phyloP scores from a whole-genome alignment of 2,888 invertebrate genomes.

The Rhingia rostrata region DNA sequence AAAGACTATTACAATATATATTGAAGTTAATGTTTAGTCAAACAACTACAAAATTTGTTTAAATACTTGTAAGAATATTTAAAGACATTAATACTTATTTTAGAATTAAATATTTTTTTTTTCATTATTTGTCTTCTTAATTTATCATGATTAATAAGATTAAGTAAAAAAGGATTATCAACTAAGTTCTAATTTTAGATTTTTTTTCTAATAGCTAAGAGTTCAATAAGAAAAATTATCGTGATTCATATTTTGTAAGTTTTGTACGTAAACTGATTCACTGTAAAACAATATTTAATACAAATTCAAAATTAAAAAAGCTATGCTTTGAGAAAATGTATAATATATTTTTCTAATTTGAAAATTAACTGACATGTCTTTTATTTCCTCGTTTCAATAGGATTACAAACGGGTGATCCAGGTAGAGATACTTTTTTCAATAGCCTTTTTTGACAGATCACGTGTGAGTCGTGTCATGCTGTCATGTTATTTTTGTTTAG shows the following conservation, averaged over 20 bases:
- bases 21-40: neutral
- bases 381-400: neutral
- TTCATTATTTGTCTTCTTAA: constrained; percentile 64
- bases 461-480: no score
- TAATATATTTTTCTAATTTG: constrained; percentile 65
- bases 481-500: no score
- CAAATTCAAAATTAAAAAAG: constrained; percentile 27
- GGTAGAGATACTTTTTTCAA: no score
- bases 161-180: constrained; percentile 41
- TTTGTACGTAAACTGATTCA: constrained; percentile 62
- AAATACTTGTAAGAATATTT: constrained; percentile 23
- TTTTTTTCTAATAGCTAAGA: constrained; percentile 8
- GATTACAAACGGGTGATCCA: no score
- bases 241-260: constrained; percentile 69
- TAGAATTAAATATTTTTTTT: constrained; percentile 19
- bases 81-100: constrained; percentile 16
- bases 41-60: neutral
- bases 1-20: constrained; percentile 35
- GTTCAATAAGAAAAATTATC: constrained; percentile 33
- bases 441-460: no score
- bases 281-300: constrained; percentile 59
- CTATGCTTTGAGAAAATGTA: constrained; percentile 38
- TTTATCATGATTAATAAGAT: constrained; percentile 60
- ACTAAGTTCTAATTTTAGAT: constrained; percentile 28
- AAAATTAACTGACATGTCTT: neutral